Conservation (phyloP, 2,113 vertebrate genomes). For the Parotia lawesii region DNA sequence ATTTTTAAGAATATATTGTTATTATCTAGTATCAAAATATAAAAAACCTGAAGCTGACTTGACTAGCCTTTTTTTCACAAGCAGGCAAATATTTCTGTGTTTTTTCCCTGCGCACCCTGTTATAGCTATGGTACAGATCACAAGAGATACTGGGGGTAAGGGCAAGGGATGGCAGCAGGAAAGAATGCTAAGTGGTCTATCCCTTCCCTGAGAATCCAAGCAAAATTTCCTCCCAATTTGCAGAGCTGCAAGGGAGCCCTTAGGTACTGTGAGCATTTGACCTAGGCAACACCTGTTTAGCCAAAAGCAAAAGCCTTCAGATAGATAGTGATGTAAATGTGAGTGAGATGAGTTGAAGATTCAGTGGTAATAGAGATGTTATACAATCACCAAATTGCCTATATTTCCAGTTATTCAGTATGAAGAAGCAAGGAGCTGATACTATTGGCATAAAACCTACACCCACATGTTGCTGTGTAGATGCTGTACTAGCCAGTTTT, state of each 20-base stretch:
- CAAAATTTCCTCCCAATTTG: not conserved
- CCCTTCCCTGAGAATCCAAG: not conserved
- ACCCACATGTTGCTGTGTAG: not conserved
- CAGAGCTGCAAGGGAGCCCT: not conserved
- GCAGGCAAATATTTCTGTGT: not conserved
- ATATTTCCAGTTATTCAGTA: not conserved
- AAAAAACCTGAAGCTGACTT: not conserved
- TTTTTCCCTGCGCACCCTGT: fast-evolving
- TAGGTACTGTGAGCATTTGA: not conserved
- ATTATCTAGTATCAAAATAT: not conserved
- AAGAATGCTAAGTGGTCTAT: not conserved
- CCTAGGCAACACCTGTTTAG: not conserved
- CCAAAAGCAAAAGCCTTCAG: not conserved
- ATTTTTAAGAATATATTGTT: not conserved
- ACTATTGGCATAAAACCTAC: not conserved
- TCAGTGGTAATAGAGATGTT: not conserved
- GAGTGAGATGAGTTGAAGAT: not conserved
- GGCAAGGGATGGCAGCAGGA: fast-evolving
- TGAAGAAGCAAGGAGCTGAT: not conserved
- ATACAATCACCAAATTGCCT: not conserved
- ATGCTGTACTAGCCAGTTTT: not conserved
- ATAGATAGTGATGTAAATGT: not conserved
- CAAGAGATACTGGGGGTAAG: not conserved
- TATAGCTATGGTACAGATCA: not conserved
- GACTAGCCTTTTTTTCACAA: not conserved